A percentile compares a stretch with the other conserved stretches of the same genome.
Evolutionary conservation across 2,113 vertebrate genomes (phyloP).

Genomic region (Hemichromis elongatus): DNA sequence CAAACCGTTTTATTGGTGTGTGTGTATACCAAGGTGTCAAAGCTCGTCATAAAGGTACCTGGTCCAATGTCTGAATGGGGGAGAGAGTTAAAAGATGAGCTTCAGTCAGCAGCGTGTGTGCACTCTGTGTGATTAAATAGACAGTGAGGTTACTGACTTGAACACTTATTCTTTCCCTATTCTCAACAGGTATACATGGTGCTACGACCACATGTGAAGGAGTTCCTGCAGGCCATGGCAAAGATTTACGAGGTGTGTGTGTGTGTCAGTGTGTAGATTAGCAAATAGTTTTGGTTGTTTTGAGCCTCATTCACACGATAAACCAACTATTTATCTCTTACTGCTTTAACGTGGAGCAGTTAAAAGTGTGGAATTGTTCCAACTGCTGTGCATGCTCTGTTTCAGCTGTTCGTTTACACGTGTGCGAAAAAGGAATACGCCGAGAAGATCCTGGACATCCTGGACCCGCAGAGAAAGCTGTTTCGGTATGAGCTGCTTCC

Average conservation of each 20-base stretch:
- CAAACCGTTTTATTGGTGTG: neutral
- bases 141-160: neutral
- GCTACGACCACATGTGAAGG: slow-evolving; percentile 72
- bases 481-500: slow-evolving; percentile 71
- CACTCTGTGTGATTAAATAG: neutral
- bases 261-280: neutral
- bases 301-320: neutral
- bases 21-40: neutral
- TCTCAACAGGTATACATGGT: slow-evolving; percentile 75
- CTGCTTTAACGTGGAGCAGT: neutral
- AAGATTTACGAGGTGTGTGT: slow-evolving; percentile 77
- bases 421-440: slow-evolving; percentile 79
- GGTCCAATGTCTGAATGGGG: neutral
- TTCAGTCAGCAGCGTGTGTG: neutral
- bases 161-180: neutral
- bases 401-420: slow-evolving; percentile 81
- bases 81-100: neutral
- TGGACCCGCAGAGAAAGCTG: slow-evolving; percentile 79
- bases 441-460: slow-evolving; percentile 76
- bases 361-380: neutral
- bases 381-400: slow-evolving; percentile 11
- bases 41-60: accelerated
- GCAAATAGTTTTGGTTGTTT: neutral
- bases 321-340: neutral
- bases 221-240: slow-evolving; percentile 78